A percentile compares a stretch with the other conserved stretches of the same genome.
These are phyloP conservation scores for Sinotaia quadrata DNA, from an alignment of 2,888 invertebrate genomes.

Conservation along the genomic window DNA sequence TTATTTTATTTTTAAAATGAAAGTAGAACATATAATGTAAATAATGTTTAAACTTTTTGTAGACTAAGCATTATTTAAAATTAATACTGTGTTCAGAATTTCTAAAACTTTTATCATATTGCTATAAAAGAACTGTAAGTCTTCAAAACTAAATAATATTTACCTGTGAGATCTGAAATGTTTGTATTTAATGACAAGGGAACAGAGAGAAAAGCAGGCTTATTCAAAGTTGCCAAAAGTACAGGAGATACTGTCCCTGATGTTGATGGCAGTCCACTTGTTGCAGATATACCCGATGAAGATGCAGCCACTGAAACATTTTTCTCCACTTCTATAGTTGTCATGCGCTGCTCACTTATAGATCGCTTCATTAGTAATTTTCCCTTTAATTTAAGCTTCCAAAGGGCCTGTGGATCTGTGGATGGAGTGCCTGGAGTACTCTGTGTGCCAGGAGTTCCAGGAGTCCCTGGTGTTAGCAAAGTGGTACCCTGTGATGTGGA, in stretches of 20 bases:
- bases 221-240: slow-evolving; percentile 1
- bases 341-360: slow-evolving; percentile 57
- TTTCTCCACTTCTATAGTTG: slow-evolving; percentile 15
- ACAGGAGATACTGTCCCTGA: not conserved
- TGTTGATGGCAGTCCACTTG: not conserved
- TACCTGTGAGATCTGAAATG: too few relatives aligned
- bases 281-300: not conserved
- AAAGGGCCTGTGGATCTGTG: slow-evolving; percentile 35
- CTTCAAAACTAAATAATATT: too few relatives aligned
- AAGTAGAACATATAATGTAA: too few relatives aligned
- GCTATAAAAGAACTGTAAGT: too few relatives aligned
- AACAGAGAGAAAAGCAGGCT: not conserved
- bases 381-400: slow-evolving; percentile 60
- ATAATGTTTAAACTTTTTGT: too few relatives aligned
- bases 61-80: too few relatives aligned
- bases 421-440: slow-evolving; percentile 30
- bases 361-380: slow-evolving; percentile 70
- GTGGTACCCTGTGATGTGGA: slow-evolving; percentile 23
- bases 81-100: too few relatives aligned
- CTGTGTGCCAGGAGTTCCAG: slow-evolving; percentile 33
- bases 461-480: slow-evolving; percentile 31
- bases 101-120: too few relatives aligned
- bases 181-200: too few relatives aligned
- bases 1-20: too few relatives aligned
- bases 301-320: not conserved